Evolutionary conservation across 2,797 vertebrate genomes (phyloP), one percentile per base, ranked within the genome.

Genomic region (Lepidocolaptes lacrymiger): DNA sequence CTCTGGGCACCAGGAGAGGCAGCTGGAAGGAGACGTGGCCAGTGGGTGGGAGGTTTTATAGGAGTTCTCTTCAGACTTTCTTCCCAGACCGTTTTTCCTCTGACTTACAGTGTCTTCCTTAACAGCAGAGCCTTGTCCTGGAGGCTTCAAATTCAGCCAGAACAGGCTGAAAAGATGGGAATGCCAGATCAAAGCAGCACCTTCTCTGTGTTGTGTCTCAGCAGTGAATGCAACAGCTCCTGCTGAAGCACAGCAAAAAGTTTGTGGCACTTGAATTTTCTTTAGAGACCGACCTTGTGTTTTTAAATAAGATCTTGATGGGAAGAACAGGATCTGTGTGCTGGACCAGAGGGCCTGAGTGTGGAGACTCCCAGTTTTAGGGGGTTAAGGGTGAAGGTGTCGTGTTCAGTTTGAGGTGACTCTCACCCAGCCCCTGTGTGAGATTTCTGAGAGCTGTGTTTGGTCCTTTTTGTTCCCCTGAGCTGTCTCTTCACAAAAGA

Each of bases 191-290:
- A 22, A 5, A 72, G 61, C 85, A 68, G 14, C 10, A 0, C 85
- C 62, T n/a, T 7, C 46, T 12, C 14, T 6, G 0, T 8, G 3
- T 9, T 19, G 0, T 1, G 7, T 2, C 5, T 34, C 37, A 7
- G 10, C 22, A 54, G 11, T 0, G 27, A 51, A 8, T 6, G 36
- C 34, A 51, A 2, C 63, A 7, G 2, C 46, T 55, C 72, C 27
- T 62, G 19, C 2, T 56, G 49, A 24, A 64, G 48, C 36, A 13
- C 30, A 3, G 39, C 14, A 10, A 28, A 49, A 26, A 12, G 9
- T 36, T n/a, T 58, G 39, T 28, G 32, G 24, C 55, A 3, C 24
- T 1, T 34, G 32, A 24, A 13, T 30, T 37, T 9, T 32, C 48
- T 10, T 41, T 63, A 12, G 41, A 28, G 32, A 3, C 21, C 24